These are phyloP conservation scores for Acropora yongei DNA, from an alignment of 64 coral and sea anemone species.

Conservation along the genomic window DNA sequence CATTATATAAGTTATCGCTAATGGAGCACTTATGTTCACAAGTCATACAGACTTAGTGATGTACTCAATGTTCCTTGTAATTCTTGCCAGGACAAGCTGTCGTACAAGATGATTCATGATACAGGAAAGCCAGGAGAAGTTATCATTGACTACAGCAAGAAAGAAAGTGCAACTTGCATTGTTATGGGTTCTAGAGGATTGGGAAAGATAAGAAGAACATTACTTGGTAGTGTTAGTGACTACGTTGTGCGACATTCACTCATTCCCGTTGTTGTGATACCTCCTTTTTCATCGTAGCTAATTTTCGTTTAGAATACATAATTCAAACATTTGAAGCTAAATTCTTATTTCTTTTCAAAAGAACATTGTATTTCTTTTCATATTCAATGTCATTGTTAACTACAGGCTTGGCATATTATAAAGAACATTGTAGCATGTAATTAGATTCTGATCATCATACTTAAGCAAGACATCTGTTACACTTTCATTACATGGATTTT, in stretches of 20 bases:
- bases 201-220: slow-evolving; percentile 77
- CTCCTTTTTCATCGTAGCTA: background rate
- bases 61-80: background rate
- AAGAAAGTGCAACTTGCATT: slow-evolving; percentile 62
- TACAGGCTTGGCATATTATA: no score
- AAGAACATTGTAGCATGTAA: no score
- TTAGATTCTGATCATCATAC: no score
- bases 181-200: slow-evolving; percentile 82
- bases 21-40: no score
- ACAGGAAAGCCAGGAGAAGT: slow-evolving; percentile 76
- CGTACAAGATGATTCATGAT: slow-evolving; percentile 55
- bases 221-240: slow-evolving; percentile 96
- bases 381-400: no score
- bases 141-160: slow-evolving; percentile 70
- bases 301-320: no score
- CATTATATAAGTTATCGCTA: no score
- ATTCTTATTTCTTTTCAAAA: no score
- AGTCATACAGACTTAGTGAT: background rate
- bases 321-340: no score
- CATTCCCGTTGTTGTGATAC: slow-evolving; percentile 84
- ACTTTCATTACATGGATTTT: no score
- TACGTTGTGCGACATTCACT: slow-evolving; percentile 88
- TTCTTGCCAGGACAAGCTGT: slow-evolving; percentile 39
- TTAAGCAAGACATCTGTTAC: no score
- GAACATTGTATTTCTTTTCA: no score